These are phyloP conservation scores for Parotocinclus haroldoi DNA, from an alignment of 2,797 vertebrate genomes.

Conservation along the genomic window DNA sequence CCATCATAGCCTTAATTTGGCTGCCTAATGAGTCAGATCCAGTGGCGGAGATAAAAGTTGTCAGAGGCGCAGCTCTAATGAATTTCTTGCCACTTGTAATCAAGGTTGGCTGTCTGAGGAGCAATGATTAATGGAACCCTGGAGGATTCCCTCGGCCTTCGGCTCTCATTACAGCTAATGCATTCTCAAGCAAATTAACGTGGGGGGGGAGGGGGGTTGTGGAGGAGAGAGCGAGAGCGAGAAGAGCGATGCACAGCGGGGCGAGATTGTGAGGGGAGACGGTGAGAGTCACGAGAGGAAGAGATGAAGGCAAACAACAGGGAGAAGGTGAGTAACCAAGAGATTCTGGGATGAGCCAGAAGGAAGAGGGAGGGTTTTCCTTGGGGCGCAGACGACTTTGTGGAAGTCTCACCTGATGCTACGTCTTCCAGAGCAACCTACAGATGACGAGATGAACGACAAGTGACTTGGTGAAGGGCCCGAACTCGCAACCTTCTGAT, in stretches of 20 bases:
- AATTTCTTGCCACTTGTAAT: constrained; percentile 99
- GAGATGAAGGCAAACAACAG: constrained; percentile 35
- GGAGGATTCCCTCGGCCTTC: constrained; percentile 93
- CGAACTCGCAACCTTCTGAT: too few species aligned
- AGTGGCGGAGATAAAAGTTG: constrained; percentile 94
- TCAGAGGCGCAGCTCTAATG: constrained; percentile 93
- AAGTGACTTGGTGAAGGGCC: too few species aligned
- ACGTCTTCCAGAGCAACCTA: too few species aligned
- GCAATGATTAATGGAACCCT: constrained; percentile 93
- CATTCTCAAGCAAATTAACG: constrained; percentile 88
- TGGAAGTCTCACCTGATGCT: too few species aligned
- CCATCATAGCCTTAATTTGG: constrained; percentile 96
- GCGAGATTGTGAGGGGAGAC: constrained; percentile 29
- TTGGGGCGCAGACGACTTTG: too few species aligned
- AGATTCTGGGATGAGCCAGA: constrained; percentile 45
- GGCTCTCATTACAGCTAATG: constrained; percentile 89
- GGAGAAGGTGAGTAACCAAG: constrained; percentile 43
- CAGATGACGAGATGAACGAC: too few species aligned
- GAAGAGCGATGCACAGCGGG: constrained; percentile 40
- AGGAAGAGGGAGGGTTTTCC: constrained; percentile 33
- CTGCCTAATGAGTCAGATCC: constrained; percentile 96
- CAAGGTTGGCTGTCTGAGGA: constrained; percentile 96
- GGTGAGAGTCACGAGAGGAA: constrained; percentile 10
- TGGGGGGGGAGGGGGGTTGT: constrained; percentile 51
- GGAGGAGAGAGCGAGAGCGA: constrained; percentile 36